Evolutionary conservation across 2,797 vertebrate species (phyloP), one percentile per base, ranked within the genome.

Genomic region (Melopsittacus undulatus): DNA sequence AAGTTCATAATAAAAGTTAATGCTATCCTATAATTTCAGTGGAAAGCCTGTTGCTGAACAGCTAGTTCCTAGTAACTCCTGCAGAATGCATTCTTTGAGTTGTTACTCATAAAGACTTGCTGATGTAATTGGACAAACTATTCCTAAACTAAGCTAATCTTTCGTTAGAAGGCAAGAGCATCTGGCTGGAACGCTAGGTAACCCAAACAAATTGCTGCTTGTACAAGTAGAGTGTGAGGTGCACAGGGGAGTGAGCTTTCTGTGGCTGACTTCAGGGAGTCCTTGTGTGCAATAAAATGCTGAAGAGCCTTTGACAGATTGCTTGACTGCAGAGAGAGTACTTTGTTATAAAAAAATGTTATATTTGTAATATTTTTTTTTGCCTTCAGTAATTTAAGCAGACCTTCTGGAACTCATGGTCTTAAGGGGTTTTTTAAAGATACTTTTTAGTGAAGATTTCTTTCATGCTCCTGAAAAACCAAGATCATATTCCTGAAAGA

Each of bases 21-120:
- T 0, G 0, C 36, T 89, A 86, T 43, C 20, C 67, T 9, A 0
- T 21, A 0, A 0, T 29, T 63, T 17, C 27, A 6, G 17, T 9
- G 74, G 13, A 34, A 57, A 16, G 30, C 29, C 75, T 36, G 11
- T 29, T 73, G 57, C 54, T 45, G 42, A 34, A 1, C 11, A 29
- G 34, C 36, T 76, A 12, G 2, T 9, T 68, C 30, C 70, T 52
- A 22, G 23, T 11, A 40, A 6, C 83, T 83, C 54, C 82, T 36
- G 40, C 56, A 42, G 63, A 29, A 40, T 11, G 18, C 5, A 0
- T 27, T 69, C n/a, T 52, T 23, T 26, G 51, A 1, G 57, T 76
- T 69, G 12, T 74, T 64, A 19, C 6, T 40, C 7, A 1, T 27
- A 7, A 1, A 75, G 49, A 16, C 56, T 86, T 7, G 3, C 10